Evolutionary conservation across 2,888 invertebrate genomes (phyloP), one percentile per base, ranked within the genome.

Genomic region (Zygaena filipendulae): DNA sequence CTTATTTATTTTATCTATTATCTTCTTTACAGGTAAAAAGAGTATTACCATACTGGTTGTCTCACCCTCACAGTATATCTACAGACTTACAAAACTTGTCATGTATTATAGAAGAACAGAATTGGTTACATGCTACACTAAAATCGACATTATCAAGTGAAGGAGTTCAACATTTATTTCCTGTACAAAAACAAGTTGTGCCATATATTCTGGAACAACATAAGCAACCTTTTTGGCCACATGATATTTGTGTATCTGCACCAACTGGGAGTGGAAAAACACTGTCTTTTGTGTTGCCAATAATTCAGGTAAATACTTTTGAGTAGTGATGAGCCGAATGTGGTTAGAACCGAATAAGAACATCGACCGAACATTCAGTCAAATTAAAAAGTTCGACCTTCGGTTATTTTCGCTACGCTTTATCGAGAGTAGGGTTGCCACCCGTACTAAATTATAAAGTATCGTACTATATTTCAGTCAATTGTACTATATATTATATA

Each of bases 181-280:
- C 96, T 16, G 91, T 95, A 2, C 95, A 95, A 77, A 83, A 83
- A 24, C 80, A 84, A 53, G 86, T 92, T 0, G 85, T 95, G 39
- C 90, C 91, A 3, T 92, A 88, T 82, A 74, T 95, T 26, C 56
- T 92, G 16, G 66, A 85, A 45, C 84, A 84, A 36, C 82, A 87
- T 40, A 58, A 75, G 38, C 71, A 84, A 40, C 80, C 86, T 13
- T 81, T 88, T 45, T 86, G 91, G 70, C 91, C 94, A 0, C 84
- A 89, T 42, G 98, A 99, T 63, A 82, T 97, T 27, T 98, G 98
- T 71, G 93, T 99, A 13, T 96, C 95, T 21, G 96, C 97, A 10
- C 97, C 98, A 1, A 98, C 98, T 2, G 97, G 97, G 10, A 97
- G 96, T 79, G 98, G 98, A 11, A 98, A 98, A 81, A 98, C 98